These are phyloP conservation scores for Limosa lapponica DNA, from an alignment of 2,797 vertebrate species.

Conservation along the genomic window DNA sequence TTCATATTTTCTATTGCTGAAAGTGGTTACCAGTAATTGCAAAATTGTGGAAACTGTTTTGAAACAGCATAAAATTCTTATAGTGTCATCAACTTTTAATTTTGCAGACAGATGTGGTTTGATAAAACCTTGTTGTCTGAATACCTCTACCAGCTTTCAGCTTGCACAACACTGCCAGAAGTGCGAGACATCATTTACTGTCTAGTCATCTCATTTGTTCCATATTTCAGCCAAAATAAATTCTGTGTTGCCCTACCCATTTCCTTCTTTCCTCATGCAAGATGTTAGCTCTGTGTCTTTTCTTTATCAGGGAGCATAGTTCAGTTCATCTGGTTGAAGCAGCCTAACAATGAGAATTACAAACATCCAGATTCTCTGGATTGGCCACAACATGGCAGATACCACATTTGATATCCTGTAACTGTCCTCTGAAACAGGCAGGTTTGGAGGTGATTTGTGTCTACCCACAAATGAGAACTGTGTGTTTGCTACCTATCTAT, in stretches of 20 bases:
- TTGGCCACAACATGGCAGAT: background rate
- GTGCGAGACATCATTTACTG: background rate
- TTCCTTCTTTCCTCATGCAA: background rate
- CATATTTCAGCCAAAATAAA: conserved; percentile 25
- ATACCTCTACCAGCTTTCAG: conserved; percentile 5
- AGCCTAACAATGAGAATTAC: background rate
- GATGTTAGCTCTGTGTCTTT: background rate
- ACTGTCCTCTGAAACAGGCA: background rate
- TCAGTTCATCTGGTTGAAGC: background rate
- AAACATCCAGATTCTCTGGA: background rate
- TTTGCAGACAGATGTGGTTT: conserved; percentile 18
- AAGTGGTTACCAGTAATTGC: background rate
- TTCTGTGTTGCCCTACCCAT: background rate
- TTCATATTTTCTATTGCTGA: background rate
- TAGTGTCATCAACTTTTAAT: background rate
- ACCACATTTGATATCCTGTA: fast-evolving
- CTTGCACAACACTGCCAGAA: background rate
- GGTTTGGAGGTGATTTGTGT: background rate
- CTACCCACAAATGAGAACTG: background rate
- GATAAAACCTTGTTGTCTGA: background rate
- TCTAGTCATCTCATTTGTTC: conserved; percentile 27
- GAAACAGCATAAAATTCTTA: background rate
- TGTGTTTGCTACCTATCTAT: background rate
- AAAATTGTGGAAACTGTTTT: background rate
- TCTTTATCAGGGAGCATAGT: background rate